Base-by-base conservation (phyloP, 2,797 vertebrate species). In the Odontamblyopus lacepedii region DNA sequence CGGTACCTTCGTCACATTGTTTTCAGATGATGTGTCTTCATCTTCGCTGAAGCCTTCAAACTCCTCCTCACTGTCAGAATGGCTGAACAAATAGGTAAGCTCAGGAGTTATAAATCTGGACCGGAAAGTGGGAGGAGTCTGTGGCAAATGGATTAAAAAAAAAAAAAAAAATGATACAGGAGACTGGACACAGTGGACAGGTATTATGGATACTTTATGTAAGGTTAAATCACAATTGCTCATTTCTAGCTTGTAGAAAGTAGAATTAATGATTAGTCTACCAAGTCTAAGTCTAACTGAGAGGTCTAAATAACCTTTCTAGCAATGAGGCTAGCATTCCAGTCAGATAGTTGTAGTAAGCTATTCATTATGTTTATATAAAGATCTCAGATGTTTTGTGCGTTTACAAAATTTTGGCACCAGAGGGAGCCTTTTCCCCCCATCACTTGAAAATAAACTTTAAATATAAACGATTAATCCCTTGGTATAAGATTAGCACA, bases 11-110 rank as follows among this genome's bases (percentile, higher is more conserved):
- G 80, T 70, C 56, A 71, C 70, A 67, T 81, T 86, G 55, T 74
- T 85, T 15, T 71, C 41, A 65, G 4, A 6, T 62, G 56, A 29
- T 61, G 53, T 16, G 12, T 69, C 55, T 61, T 88, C 92, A 0
- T 87, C 83, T 80, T 87, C 88, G 0, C 92, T 12, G 57, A 98
- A 98, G 3, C 97, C 96, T 90, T 96, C 93, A 75, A 98, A 99
- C 11, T 87, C 94, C 73, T 94, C 92, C 77, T 97, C 96, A 23
- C 95, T 96, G 87, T 97, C 97, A 0, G 94, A 95, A 76, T 98
- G 96, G 71, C 94, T 94, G 91, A 98, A 98, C 86, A 96, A 92
- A 72, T 75, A 92, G 50, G 62, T 91, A 73, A 97, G 91, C 74
- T 97, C 95, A 2, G 95, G 91, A 0, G 95, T 96, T 71, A 96